Percentiles rank a stretch among this genome's conserved stretches.
These are phyloP conservation scores for Chrysocyon brachyurus DNA, from an alignment of 2,797 vertebrate species.

Conservation along the genomic window DNA sequence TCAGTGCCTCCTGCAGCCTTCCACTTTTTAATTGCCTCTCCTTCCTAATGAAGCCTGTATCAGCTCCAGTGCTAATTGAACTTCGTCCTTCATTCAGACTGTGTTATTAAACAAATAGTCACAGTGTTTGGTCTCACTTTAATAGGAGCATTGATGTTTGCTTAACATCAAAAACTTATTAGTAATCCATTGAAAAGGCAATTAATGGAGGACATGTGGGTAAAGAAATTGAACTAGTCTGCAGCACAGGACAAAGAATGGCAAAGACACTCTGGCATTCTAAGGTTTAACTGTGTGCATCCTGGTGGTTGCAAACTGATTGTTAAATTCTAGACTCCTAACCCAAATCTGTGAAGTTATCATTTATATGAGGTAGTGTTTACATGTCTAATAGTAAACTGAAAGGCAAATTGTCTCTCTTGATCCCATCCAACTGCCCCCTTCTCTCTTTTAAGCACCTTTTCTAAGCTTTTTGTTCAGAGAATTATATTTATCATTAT, in stretches of 20 bases:
- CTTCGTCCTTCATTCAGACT: slow-evolving; percentile 82
- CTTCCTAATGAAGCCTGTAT: slow-evolving; percentile 75
- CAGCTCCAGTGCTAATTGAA: slow-evolving; percentile 78
- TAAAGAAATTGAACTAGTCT: slow-evolving; percentile 77
- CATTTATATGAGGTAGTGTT: neutral
- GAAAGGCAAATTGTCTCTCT: neutral
- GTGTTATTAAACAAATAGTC: slow-evolving; percentile 86
- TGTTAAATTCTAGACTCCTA: slow-evolving; percentile 27
- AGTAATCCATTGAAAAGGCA: slow-evolving; percentile 82
- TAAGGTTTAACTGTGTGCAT: slow-evolving; percentile 70
- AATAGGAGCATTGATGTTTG: slow-evolving; percentile 84
- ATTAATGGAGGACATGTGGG: slow-evolving; percentile 79
- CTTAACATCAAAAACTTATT: slow-evolving; percentile 85
- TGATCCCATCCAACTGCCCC: neutral
- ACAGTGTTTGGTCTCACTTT: slow-evolving; percentile 84
- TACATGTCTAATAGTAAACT: neutral
- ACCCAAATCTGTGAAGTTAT: neutral
- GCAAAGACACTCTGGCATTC: slow-evolving; percentile 61
- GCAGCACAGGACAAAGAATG: slow-evolving; percentile 60
- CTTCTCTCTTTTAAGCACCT: neutral
- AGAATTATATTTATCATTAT: neutral
- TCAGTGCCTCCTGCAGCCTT: slow-evolving; percentile 66
- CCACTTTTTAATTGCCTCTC: slow-evolving; percentile 70
- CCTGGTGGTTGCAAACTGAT: slow-evolving; percentile 67
- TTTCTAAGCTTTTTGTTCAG: neutral